Evolutionary conservation across 23 tunicate species (phyloP).

Genomic region (Pegea sp.): DNA sequence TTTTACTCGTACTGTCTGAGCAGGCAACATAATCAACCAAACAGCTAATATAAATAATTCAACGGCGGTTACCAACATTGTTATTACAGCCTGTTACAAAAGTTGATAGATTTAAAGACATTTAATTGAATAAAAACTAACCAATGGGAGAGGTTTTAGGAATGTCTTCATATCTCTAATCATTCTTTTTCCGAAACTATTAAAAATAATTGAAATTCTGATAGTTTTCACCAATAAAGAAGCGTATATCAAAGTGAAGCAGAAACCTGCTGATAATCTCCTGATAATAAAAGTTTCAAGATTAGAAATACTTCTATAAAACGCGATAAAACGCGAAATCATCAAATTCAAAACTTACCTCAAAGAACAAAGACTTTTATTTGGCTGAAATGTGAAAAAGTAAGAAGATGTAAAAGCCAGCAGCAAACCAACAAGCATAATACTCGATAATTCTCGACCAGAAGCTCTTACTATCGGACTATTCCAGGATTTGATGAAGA

Average conservation of each 20-base stretch:
- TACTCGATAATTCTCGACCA: conserved; percentile 24
- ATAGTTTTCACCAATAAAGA: conserved; percentile 39
- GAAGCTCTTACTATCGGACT: conserved; percentile 55
- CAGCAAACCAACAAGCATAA: conserved; percentile 15
- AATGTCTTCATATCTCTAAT: conserved; percentile 20
- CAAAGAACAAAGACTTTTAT: conserved; percentile 5
- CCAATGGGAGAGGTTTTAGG: conserved; percentile 28
- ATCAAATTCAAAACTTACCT: conserved; percentile 9
- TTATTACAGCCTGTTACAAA: conserved; percentile 9
- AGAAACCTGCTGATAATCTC: conserved; percentile 14
- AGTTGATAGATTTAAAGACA: neutral
- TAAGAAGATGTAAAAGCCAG: conserved; percentile 20
- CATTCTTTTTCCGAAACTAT: conserved; percentile 19
- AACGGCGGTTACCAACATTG: conserved; percentile 14
- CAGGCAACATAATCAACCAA: conserved; percentile 25
- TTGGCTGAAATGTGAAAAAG: conserved; percentile 27
- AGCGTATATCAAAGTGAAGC: conserved; percentile 34
- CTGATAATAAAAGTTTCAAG: conserved; percentile 1
- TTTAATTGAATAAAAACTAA: no score
- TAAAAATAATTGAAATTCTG: conserved; percentile 36
- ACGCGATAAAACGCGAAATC: neutral
- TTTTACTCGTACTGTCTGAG: conserved; percentile 2
- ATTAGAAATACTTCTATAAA: neutral
- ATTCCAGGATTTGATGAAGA: conserved; percentile 15
- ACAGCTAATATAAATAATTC: conserved; percentile 23